Conservation (phyloP, 92 coral and sea anemone genomes). For the Anthopleura xanthogrammica region DNA sequence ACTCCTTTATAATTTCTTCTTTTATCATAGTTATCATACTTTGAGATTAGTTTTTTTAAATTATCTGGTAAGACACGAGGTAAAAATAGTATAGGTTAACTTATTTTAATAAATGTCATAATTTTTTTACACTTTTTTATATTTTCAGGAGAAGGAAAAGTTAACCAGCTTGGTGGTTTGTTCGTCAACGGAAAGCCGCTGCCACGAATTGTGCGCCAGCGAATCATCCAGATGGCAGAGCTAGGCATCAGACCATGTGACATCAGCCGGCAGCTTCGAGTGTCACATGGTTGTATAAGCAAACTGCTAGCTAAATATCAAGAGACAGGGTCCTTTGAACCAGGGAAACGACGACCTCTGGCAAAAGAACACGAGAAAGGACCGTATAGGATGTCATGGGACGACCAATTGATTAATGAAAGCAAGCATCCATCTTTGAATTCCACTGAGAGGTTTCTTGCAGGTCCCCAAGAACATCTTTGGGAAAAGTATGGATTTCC, state of each 20-base stretch:
- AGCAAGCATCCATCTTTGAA: not conserved
- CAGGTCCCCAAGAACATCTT: not conserved
- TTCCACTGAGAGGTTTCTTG: not conserved
- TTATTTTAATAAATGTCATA: not conserved
- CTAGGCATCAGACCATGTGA: slow-evolving; percentile 89
- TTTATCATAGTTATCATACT: no score
- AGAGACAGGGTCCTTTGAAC: slow-evolving; percentile 92
- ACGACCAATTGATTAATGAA: slow-evolving; percentile 29
- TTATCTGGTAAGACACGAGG: not conserved
- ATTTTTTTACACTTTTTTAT: not conserved
- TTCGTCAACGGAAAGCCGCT: slow-evolving; percentile 97
- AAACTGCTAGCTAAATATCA: slow-evolving; percentile 90
- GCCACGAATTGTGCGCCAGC: slow-evolving; percentile 82
- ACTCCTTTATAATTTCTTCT: no score
- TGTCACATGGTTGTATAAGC: slow-evolving; percentile 98
- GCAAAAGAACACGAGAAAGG: slow-evolving; percentile 8
- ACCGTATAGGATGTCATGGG: slow-evolving; percentile 55
- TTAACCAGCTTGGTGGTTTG: slow-evolving; percentile 95
- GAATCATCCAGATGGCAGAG: slow-evolving; percentile 89
- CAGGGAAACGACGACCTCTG: slow-evolving; percentile 37
- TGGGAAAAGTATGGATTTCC: not conserved
- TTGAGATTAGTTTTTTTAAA: no score
- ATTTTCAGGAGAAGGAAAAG: slow-evolving; percentile 79
- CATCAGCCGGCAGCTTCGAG: slow-evolving; percentile 89
- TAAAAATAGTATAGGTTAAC: not conserved